These are phyloP conservation scores for Pelodytes ibericus DNA, from an alignment of 2,797 vertebrate genomes.

Conservation along the genomic window DNA sequence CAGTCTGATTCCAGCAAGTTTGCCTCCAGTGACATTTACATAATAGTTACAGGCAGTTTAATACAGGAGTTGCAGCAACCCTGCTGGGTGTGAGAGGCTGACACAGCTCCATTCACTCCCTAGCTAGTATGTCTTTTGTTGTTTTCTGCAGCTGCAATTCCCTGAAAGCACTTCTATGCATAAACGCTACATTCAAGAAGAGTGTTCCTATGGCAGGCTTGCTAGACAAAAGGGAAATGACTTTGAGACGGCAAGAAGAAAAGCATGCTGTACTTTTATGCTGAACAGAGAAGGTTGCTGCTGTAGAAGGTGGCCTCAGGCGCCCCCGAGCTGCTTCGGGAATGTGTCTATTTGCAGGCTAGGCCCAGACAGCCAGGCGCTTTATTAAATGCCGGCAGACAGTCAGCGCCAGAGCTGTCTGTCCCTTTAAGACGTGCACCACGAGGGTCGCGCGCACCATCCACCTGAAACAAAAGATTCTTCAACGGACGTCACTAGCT, in stretches of 20 bases:
- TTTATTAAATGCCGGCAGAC: constrained; percentile 45
- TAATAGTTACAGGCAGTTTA: no score
- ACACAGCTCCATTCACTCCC: background rate
- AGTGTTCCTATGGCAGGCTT: background rate
- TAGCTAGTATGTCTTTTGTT: background rate
- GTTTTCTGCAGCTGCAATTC: background rate
- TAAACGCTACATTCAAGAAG: background rate
- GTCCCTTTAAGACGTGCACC: constrained; percentile 74
- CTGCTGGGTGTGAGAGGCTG: background rate
- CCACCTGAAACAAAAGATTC: constrained; percentile 48
- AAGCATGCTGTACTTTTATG: background rate
- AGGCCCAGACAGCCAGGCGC: constrained; percentile 56
- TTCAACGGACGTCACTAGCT: constrained; percentile 7
- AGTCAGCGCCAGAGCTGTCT: constrained; percentile 54
- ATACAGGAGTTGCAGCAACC: background rate
- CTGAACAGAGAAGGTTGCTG: background rate
- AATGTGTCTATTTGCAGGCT: constrained; percentile 54
- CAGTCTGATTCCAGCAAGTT: no score
- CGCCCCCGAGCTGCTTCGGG: constrained; percentile 37
- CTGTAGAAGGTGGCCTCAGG: constrained; percentile 54
- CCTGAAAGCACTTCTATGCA: background rate
- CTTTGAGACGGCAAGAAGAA: background rate
- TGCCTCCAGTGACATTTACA: no score
- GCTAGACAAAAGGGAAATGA: background rate
- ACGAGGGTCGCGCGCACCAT: constrained; percentile 56